These are phyloP conservation scores for Leptobrachium ailaonicum DNA, from an alignment of 2,113 vertebrate species.

Conservation along the genomic window DNA sequence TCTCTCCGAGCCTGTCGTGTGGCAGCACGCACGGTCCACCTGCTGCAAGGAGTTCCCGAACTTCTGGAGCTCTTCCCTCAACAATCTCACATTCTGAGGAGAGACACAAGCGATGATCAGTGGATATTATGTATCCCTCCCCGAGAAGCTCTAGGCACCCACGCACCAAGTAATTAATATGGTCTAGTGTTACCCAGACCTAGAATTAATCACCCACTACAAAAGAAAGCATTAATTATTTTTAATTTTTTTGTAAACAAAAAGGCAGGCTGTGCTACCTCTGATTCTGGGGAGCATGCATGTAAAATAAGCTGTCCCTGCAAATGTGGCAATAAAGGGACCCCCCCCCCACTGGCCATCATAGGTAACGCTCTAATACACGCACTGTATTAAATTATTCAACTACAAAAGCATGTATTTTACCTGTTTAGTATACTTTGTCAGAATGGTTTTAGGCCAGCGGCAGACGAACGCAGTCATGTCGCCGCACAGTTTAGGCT, in stretches of 20 bases:
- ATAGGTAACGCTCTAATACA: no score
- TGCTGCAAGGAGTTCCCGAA: slow-evolving; percentile 80
- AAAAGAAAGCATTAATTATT: neutral
- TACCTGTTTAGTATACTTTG: no score
- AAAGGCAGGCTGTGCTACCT: slow-evolving; percentile 12
- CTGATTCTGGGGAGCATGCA: slow-evolving; percentile 24
- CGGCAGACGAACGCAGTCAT: no score
- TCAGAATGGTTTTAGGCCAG: no score
- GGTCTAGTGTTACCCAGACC: slow-evolving; percentile 3
- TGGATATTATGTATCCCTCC: neutral
- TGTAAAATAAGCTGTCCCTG: no score
- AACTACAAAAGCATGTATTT: no score
- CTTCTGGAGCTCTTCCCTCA: slow-evolving; percentile 78
- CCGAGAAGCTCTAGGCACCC: neutral
- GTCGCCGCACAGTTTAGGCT: no score
- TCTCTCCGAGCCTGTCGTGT: slow-evolving; percentile 83
- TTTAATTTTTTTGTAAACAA: slow-evolving; percentile 4
- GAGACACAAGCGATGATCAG: neutral
- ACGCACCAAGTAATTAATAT: neutral
- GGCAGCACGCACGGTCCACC: slow-evolving; percentile 88
- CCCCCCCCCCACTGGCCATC: no score
- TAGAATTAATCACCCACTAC: neutral
- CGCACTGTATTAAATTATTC: no score
- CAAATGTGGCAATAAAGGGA: no score
- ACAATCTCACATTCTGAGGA: slow-evolving; percentile 79